These are phyloP conservation scores for Lagenorhynchus albirostris DNA, from an alignment of 2,113 vertebrate genomes.

Conservation along the genomic window DNA sequence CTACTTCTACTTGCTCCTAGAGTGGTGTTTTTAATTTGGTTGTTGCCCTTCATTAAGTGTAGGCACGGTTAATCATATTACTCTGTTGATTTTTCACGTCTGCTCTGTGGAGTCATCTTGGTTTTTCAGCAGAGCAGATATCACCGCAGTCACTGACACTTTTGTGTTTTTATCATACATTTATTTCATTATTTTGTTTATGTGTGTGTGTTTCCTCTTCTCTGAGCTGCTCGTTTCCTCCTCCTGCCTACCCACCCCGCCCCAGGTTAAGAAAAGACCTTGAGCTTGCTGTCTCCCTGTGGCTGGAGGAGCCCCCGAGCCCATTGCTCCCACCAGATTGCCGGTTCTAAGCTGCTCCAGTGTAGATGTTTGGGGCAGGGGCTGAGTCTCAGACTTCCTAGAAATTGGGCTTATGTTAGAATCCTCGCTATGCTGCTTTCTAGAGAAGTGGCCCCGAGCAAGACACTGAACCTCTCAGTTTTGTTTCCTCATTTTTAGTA, in stretches of 20 bases:
- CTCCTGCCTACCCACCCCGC: background rate
- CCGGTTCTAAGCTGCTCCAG: background rate
- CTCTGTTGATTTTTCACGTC: background rate
- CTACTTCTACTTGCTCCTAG: conserved; percentile 70
- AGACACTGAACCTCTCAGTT: background rate
- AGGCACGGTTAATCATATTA: conserved; percentile 32
- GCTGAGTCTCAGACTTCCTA: background rate
- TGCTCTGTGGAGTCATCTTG: background rate
- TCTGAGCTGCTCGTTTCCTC: background rate
- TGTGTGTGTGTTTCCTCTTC: background rate
- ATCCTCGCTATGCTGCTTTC: background rate
- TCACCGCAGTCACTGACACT: background rate
- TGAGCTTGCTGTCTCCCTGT: background rate
- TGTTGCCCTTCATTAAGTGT: conserved; percentile 64
- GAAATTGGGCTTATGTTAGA: background rate
- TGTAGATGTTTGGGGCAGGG: background rate
- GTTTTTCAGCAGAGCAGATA: background rate
- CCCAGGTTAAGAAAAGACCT: background rate
- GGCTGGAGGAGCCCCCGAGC: background rate
- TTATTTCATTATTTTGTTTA: background rate
- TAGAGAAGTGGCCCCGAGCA: background rate
- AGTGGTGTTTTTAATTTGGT: conserved; percentile 69
- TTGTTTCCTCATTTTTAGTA: background rate
- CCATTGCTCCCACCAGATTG: background rate
- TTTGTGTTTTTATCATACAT: background rate